Evolutionary conservation across 2,888 invertebrate species (phyloP).

Genomic region (Scaptomyza polygonia): DNA sequence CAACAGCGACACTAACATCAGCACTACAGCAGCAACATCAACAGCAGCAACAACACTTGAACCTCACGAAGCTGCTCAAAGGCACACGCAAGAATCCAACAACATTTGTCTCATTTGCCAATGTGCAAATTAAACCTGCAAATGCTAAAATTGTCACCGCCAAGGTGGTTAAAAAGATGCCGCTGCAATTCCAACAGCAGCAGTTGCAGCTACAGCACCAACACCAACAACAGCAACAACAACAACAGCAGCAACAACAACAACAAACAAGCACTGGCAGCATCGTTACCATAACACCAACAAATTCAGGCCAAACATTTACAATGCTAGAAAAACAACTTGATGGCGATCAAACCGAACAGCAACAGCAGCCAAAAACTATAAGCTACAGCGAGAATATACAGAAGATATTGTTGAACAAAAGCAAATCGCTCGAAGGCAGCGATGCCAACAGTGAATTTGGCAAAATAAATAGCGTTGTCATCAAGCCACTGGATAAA

Average conservation of each 20-base stretch:
- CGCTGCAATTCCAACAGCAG: conserved; percentile 74
- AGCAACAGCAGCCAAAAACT: conserved; percentile 40
- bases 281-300: conserved; percentile 83
- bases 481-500: conserved; percentile 66
- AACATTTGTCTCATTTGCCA: conserved; percentile 82
- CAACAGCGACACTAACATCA: conserved; percentile 27
- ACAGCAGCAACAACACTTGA: conserved; percentile 66
- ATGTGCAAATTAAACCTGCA: conserved; percentile 82
- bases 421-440: conserved; percentile 57
- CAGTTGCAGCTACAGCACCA: conserved; percentile 29
- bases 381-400: conserved; percentile 67
- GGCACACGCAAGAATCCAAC: conserved; percentile 80
- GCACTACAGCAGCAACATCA: conserved; percentile 20
- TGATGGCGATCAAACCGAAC: conserved; percentile 19
- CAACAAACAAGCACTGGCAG: conserved; percentile 84
- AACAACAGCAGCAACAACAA: conserved; percentile 40
- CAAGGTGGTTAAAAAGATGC: conserved; percentile 82
- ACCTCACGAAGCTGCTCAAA: conserved; percentile 79
- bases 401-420: conserved; percentile 67
- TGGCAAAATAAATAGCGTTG: conserved; percentile 63
- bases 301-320: conserved; percentile 69
- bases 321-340: conserved; percentile 49
- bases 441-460: conserved; percentile 48
- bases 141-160: conserved; percentile 85
- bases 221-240: conserved; percentile 60